Evolutionary conservation across 23 tunicate species (phyloP).

Genomic region (Phallusia fumigata): DNA sequence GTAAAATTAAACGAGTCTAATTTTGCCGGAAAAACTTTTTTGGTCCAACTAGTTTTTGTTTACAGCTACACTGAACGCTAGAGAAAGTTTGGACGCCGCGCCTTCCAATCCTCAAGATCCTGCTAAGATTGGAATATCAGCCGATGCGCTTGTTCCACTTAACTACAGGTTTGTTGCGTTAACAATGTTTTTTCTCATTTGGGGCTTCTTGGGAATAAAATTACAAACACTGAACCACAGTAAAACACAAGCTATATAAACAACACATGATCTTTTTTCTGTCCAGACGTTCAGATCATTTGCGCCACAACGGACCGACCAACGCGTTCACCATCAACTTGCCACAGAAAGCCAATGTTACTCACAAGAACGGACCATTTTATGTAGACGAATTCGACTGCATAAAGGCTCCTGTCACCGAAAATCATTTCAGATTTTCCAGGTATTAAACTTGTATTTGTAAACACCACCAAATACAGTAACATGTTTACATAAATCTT

Average conservation of each 20-base stretch:
- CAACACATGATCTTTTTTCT: background rate
- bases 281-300: slow-evolving; percentile 31
- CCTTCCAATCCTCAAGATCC: slow-evolving; percentile 29
- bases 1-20: background rate
- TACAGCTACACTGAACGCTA: slow-evolving; percentile 46
- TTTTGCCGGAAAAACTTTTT: background rate
- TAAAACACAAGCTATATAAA: no score
- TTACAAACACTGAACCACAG: background rate
- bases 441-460: slow-evolving; percentile 24
- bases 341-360: slow-evolving; percentile 15
- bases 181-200: background rate
- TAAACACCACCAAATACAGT: no score
- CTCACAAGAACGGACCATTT: slow-evolving; percentile 63
- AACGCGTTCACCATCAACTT: slow-evolving; percentile 52
- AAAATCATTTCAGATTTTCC: slow-evolving; percentile 80
- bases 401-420: slow-evolving; percentile 46
- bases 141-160: slow-evolving; percentile 10
- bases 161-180: slow-evolving; percentile 37
- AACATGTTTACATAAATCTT: no score
- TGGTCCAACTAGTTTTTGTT: background rate
- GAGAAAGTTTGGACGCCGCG: slow-evolving; percentile 40
- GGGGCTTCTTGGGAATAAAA: no score
- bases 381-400: slow-evolving; percentile 56
- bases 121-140: slow-evolving; percentile 30
- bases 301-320: background rate